Conservation (phyloP, 2,797 vertebrate species). For the Glossophaga mutica region DNA sequence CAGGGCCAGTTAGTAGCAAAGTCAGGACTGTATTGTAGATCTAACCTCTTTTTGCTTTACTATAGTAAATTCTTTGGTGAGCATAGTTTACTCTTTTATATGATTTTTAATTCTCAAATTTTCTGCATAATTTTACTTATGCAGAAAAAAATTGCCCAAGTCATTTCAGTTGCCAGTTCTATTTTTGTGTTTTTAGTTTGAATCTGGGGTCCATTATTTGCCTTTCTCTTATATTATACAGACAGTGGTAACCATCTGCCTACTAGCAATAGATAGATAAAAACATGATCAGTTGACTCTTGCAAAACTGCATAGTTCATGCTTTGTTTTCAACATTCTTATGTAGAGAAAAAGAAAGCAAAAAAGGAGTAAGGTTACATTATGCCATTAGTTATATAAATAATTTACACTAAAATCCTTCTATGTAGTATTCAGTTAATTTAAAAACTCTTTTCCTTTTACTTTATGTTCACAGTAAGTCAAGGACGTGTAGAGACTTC, state of each 20-base stretch:
- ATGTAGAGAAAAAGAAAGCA: not conserved
- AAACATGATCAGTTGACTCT: not conserved
- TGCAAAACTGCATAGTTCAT: not conserved
- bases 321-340: not conserved
- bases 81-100: not conserved
- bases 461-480: not conserved
- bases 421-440: not conserved
- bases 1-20: not conserved
- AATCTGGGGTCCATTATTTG: not conserved
- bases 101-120: conserved; percentile 13
- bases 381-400: not conserved
- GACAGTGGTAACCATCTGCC: not conserved
- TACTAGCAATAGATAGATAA: not conserved
- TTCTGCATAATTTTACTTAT: not conserved
- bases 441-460: not conserved
- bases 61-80: not conserved
- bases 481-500: not conserved
- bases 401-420: not conserved
- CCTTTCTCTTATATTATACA: not conserved
- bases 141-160: not conserved
- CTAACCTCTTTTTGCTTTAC: not conserved
- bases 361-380: not conserved
- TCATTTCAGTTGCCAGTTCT: not conserved
- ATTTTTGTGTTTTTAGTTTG: not conserved
- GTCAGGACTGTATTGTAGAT: not conserved